Evolutionary conservation across 2,797 vertebrate species (phyloP).

Genomic region (Coccyzus lansbergi): DNA sequence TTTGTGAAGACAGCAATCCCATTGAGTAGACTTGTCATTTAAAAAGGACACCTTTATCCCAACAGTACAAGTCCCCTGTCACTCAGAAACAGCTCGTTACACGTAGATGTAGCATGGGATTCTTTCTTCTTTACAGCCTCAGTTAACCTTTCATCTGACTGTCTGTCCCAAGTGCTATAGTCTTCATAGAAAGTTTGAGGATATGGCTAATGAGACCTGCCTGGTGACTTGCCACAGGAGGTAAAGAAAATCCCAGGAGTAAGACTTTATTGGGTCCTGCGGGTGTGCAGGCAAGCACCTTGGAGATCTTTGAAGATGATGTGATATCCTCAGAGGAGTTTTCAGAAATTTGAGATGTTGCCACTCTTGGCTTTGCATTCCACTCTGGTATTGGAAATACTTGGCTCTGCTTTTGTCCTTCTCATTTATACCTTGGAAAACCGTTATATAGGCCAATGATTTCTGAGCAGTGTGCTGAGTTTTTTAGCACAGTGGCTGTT

Average conservation of each 20-base stretch:
- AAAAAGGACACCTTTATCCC: conserved; percentile 51
- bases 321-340: neutral
- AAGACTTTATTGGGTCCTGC: fast-evolving
- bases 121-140: neutral
- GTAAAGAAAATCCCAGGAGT: neutral
- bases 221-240: neutral
- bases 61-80: conserved; percentile 35
- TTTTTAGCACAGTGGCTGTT: neutral
- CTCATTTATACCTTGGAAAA: neutral
- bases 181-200: conserved; percentile 28
- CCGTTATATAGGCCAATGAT: neutral
- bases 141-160: conserved; percentile 18
- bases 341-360: neutral
- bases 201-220: neutral
- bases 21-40: conserved; percentile 48
- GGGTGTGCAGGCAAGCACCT: fast-evolving
- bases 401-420: neutral
- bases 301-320: neutral
- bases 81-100: conserved; percentile 34
- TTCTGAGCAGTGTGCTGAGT: neutral
- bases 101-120: neutral
- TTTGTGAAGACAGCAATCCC: conserved; percentile 37
- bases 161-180: neutral
- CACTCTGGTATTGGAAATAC: neutral
- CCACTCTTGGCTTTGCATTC: neutral